Base-by-base conservation (phyloP, 2,888 invertebrate genomes). In the Drosophila cognata region DNA sequence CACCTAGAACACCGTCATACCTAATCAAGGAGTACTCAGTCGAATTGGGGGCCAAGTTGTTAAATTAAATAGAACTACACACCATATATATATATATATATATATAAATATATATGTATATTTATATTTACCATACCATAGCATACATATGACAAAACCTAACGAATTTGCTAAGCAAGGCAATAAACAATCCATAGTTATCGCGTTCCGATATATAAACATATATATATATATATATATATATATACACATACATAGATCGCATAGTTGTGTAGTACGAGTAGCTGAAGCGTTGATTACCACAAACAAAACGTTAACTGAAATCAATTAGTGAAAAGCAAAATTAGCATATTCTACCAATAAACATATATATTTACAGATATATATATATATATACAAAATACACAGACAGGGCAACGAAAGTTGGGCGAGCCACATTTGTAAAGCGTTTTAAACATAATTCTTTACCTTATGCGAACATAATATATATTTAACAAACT, bases 161-260 rank as follows among this genome's bases (percentile, higher is more conserved):
- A 90, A 91, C 91, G 90, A 91, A 90, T 90, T 91, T 90, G 91
- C 90, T 88, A 78, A 75, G 81, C 86, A 89, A 85, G 82, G 91
- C 90, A 91, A 84, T 82, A 87, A 77, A 68, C 58, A 79, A 83
- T 69, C 68, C 74, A 77, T 71, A 82, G 77, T 74, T 79, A 78
- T 78, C 50, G 75, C 76, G 68, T 74, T 81, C 35, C 82, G 48
- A 70, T 59, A 56, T 53, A 56, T 28, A 28, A 2, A 35, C 25
- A 53, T 2, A 52, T 21, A 52, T 21, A 51, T 35, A n/a, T 21
- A 52, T 38, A 35, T 25, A 53, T 25, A 52, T 38, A n/a, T 4
- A 52, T 8, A 43, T 11, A 53, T 0, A 52, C 21, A 36, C 25
- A 55, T 36, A 55, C 18, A 56, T 67, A 67, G 60, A 66, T 66